A percentile compares a stretch with the other conserved stretches of the same genome.
These are phyloP conservation scores for Scaptomyza parva DNA, from an alignment of 2,888 invertebrate species.

Conservation along the genomic window DNA sequence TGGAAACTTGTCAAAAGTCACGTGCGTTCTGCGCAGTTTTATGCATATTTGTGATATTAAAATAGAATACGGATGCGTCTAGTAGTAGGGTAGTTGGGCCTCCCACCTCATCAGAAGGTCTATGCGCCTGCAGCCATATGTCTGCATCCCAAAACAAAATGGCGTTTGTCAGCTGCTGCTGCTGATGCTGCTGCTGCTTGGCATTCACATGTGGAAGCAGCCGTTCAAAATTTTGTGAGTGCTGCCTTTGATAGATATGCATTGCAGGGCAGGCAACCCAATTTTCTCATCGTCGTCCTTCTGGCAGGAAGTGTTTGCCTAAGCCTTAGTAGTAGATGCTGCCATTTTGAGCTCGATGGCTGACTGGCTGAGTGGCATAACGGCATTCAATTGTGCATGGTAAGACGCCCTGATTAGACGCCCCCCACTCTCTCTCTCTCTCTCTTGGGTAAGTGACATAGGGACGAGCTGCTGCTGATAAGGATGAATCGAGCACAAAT, in stretches of 20 bases:
- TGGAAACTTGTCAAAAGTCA: conserved; percentile 58
- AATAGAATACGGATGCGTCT: conserved; percentile 44
- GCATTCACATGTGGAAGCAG: conserved; percentile 40
- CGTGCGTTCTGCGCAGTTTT: conserved; percentile 51
- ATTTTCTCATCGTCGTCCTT: conserved; percentile 57
- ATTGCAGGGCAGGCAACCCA: conserved; percentile 46
- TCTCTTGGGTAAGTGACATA: not conserved
- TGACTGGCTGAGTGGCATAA: conserved; percentile 44
- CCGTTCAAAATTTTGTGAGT: conserved; percentile 19
- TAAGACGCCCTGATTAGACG: conserved; percentile 11
- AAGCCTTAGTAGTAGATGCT: conserved; percentile 41
- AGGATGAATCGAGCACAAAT: conserved; percentile 74
- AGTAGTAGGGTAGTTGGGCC: conserved; percentile 2
- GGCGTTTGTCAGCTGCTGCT: conserved; percentile 41
- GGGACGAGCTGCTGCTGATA: conserved; percentile 52
- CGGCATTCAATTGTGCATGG: conserved; percentile 73
- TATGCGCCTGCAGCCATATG: conserved; percentile 41
- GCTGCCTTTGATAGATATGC: conserved; percentile 68
- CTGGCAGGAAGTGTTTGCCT: conserved; percentile 49
- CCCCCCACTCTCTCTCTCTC: conserved; percentile 11
- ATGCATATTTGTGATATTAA: conserved; percentile 56
- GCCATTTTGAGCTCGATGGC: conserved; percentile 23
- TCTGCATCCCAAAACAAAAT: conserved; percentile 39
- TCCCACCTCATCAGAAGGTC: conserved; percentile 18
- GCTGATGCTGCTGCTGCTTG: too few species aligned